Evolutionary conservation across 2,113 vertebrate genomes (phyloP).

Genomic region (Clupea harengus): DNA sequence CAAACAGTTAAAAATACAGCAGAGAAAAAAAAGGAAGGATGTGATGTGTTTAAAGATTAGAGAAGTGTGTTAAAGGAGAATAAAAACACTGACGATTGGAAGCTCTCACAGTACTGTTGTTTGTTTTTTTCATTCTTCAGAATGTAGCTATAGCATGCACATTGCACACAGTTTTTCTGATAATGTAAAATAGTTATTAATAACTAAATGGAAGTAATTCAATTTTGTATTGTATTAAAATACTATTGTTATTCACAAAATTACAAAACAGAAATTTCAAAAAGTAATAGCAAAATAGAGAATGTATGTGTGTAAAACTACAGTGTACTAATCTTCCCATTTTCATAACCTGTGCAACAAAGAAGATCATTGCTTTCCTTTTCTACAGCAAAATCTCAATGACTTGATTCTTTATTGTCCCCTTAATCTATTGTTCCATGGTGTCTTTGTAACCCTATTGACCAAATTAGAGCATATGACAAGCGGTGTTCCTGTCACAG

Average conservation of each 20-base stretch:
- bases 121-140: neutral
- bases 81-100: neutral
- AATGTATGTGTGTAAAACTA: neutral
- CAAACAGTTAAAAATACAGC: slow-evolving; percentile 60
- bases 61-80: neutral
- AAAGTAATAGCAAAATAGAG: neutral
- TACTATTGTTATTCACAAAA: neutral
- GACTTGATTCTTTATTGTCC: slow-evolving; percentile 14
- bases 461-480: slow-evolving; percentile 55
- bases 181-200: neutral
- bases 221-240: neutral
- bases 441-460: slow-evolving; percentile 53
- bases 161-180: neutral
- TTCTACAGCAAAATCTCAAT: neutral
- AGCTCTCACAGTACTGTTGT: neutral
- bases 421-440: slow-evolving; percentile 48
- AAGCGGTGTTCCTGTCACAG: slow-evolving; percentile 52
- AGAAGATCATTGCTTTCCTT: neutral
- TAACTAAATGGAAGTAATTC: neutral
- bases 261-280: neutral
- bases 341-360: neutral
- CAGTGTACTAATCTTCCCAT: neutral
- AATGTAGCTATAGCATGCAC: neutral
- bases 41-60: neutral
- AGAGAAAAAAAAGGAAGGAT: slow-evolving; percentile 49